Evolutionary conservation across 2,113 vertebrate species (phyloP), one percentile per base, ranked within the genome.

Genomic region (Limnothrissa miodon): DNA sequence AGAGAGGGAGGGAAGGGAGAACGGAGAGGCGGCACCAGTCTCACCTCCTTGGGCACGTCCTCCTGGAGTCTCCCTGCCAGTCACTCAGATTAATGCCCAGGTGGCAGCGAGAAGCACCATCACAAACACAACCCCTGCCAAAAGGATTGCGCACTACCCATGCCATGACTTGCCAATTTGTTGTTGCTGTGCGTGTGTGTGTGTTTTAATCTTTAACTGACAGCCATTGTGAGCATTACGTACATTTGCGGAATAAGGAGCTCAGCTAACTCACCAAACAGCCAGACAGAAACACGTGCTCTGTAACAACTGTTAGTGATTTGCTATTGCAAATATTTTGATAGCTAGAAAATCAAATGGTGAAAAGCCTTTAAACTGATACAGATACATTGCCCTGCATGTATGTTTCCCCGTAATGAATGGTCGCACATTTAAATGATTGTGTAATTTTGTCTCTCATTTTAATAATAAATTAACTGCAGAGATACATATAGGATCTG

Each of bases 1-100:
- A 62, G 66, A 17, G 9, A 33, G 33, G 5, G 66, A 74, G 13
- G 33, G 66, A 74, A 74, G 33, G 93, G 93, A 93, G 87, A 82
- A 45, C 90, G 92, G 90, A 92, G 84, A 87, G 84, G 88, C 84
- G 89, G 85, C 86, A 83, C 87, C 90, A 89, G 91, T 91, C 89
- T 91, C 91, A 91, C 91, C 92, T 91, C 92, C 81, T 83, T 70
- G 91, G 87, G 87, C 92, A 89, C 46, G 83, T 88, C 91, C 91
- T 87, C 56, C 87, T 83, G 86, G 80, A 86, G 90, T 90, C 87
- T 90, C 90, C 88, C 91, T 91, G 90, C 91, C 90, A 92, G 88
- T 87, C 89, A 88, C 82, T 83, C 19, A 92, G 91, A 93, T 94
- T 91, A 93, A 92, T 92, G 87, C 85, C 89, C 87, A 90, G 89